These are phyloP conservation scores for Diaprepes abbreviatus DNA, from an alignment of 2,888 invertebrate species.

Conservation along the genomic window DNA sequence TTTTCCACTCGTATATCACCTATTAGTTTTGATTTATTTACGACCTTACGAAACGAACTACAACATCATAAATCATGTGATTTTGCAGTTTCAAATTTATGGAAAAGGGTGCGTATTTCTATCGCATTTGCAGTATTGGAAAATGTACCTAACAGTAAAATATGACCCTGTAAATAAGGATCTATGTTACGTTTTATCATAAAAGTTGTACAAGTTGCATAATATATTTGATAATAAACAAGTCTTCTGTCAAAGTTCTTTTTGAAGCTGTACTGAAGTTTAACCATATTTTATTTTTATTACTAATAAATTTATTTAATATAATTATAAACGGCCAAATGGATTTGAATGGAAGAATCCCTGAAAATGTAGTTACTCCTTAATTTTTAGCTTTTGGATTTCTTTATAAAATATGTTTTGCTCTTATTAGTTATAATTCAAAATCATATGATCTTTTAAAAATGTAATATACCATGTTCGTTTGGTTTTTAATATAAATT, in stretches of 20 bases:
- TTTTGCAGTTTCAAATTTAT: slow-evolving; percentile 49
- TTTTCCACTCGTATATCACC: slow-evolving; percentile 18
- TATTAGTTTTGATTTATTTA: slow-evolving; percentile 47
- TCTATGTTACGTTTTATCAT: slow-evolving; percentile 33
- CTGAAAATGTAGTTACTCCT: too few relatives aligned
- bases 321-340: too few relatives aligned
- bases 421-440: too few relatives aligned
- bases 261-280: too few relatives aligned
- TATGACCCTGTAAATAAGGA: slow-evolving; percentile 38
- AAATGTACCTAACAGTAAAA: slow-evolving; percentile 43
- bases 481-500: too few relatives aligned
- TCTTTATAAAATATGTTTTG: too few relatives aligned
- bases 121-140: slow-evolving; percentile 43
- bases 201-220: slow-evolving; percentile 9
- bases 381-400: too few relatives aligned
- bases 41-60: slow-evolving; percentile 40
- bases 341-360: too few relatives aligned
- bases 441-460: too few relatives aligned
- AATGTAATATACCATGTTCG: too few relatives aligned
- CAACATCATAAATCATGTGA: slow-evolving; percentile 46
- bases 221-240: background rate
- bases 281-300: too few relatives aligned
- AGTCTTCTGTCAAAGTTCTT: background rate
- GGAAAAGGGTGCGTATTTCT: slow-evolving; percentile 48
- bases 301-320: too few relatives aligned